A percentile compares a stretch with the other conserved stretches of the same genome.
Evolutionary conservation across 2,888 invertebrate genomes (phyloP).

Genomic region (Ectobius pallidus): DNA sequence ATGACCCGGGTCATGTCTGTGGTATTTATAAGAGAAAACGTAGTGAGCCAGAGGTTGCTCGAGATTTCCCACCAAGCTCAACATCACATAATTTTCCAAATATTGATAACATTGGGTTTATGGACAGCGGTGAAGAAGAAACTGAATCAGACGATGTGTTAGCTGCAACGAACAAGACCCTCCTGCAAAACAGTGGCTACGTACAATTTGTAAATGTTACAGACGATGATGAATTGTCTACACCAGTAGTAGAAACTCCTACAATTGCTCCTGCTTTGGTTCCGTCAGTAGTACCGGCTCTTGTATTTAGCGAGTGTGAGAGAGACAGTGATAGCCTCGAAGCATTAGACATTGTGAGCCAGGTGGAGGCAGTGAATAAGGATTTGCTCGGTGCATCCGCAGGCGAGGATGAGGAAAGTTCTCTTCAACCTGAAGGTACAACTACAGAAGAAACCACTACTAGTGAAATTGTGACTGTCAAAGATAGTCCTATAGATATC

Average conservation of each 20-base stretch:
- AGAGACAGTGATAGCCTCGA: constrained; percentile 40
- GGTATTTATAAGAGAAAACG: constrained; percentile 56
- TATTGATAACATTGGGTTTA: constrained; percentile 66
- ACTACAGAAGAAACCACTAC: constrained; percentile 65
- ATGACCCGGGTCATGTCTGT: constrained; percentile 52
- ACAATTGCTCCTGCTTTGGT: constrained; percentile 18
- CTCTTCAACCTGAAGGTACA: constrained; percentile 61
- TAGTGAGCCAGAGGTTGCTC: constrained; percentile 45
- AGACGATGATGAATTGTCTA: constrained; percentile 54
- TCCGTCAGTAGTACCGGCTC: constrained; percentile 44
- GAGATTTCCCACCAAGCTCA: constrained; percentile 41
- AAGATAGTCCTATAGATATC: constrained; percentile 56
- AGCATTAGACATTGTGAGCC: constrained; percentile 28
- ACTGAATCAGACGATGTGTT: constrained; percentile 65
- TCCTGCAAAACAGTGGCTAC: constrained; percentile 68
- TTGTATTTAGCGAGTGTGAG: constrained; percentile 38
- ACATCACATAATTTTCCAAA: constrained; percentile 41
- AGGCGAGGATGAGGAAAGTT: constrained; percentile 60
- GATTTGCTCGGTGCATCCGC: constrained; percentile 33
- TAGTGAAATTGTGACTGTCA: constrained; percentile 47
- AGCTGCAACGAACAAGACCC: constrained; percentile 60
- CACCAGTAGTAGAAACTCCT: constrained; percentile 55
- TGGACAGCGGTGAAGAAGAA: constrained; percentile 82
- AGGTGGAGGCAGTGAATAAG: constrained; percentile 40
- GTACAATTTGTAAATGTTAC: constrained; percentile 67